Evolutionary conservation across 2,888 invertebrate species (phyloP).

Genomic region (Drosophila algonquin): DNA sequence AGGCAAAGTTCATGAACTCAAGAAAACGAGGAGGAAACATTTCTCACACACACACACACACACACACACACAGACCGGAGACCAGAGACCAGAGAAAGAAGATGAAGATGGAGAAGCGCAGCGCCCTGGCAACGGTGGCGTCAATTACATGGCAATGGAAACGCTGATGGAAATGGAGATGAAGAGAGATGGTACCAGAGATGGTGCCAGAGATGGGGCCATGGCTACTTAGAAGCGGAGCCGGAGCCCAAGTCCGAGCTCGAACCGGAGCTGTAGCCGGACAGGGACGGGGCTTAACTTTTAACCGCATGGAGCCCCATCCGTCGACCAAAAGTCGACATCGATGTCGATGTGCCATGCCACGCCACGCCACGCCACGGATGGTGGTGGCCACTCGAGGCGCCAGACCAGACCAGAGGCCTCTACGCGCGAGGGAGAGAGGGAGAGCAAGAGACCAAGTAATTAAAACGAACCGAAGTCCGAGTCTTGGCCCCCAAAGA

Average conservation of each 20-base stretch:
- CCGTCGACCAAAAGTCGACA: conserved; percentile 47
- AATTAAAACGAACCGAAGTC: conserved; percentile 66
- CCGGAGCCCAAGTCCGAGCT: no score
- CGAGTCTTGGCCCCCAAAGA: conserved; percentile 46
- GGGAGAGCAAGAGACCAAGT: conserved; percentile 49
- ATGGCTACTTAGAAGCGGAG: conserved; percentile 50
- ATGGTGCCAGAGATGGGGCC: conserved; percentile 25
- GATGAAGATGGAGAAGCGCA: not conserved
- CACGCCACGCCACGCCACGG: no score
- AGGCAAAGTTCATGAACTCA: conserved; percentile 70
- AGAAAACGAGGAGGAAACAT: conserved; percentile 25
- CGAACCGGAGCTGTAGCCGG: not conserved
- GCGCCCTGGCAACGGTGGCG: conserved; percentile 54
- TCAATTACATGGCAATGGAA: conserved; percentile 70
- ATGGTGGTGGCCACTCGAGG: conserved; percentile 67
- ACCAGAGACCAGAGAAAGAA: conserved; percentile 28
- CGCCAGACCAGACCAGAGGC: conserved; percentile 7
- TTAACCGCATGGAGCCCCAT: conserved; percentile 64
- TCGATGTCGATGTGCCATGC: conserved; percentile 54
- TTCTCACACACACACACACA: conserved; percentile 19
- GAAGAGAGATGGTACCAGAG: conserved; percentile 10
- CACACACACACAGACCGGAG: conserved; percentile 22
- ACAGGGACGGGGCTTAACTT: conserved; percentile 65
- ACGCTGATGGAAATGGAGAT: conserved; percentile 21
- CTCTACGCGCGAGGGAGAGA: not conserved